These are phyloP conservation scores for Microtus oregoni DNA, from an alignment of 2,113 vertebrate genomes.

Conservation along the genomic window DNA sequence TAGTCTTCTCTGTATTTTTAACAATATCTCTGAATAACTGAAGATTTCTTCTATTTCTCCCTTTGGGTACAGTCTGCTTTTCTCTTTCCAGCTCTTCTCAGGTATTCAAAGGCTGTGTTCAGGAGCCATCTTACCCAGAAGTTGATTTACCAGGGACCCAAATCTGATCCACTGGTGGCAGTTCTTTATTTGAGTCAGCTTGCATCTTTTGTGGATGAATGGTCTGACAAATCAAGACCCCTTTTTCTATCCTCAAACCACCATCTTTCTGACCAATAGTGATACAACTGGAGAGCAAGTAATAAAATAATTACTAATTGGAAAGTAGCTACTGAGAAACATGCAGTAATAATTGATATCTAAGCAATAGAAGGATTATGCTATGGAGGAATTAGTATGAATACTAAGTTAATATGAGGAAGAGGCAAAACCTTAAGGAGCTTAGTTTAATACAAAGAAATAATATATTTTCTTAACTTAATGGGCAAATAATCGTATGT, in stretches of 20 bases:
- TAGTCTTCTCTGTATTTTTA: background rate
- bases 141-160: background rate
- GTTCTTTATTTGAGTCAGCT: background rate
- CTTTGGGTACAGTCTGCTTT: background rate
- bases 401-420: background rate
- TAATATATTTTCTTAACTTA: background rate
- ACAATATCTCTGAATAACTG: background rate
- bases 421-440: background rate
- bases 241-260: background rate
- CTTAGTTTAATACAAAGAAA: background rate
- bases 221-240: background rate
- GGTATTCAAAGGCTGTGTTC: background rate
- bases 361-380: background rate
- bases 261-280: no score
- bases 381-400: background rate
- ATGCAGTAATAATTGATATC: background rate
- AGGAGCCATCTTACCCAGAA: background rate
- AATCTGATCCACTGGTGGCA: background rate
- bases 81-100: background rate
- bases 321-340: background rate
- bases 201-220: no score
- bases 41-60: background rate
- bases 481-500: background rate
- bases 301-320: background rate
- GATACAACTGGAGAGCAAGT: no score